phyloP scores from a whole-genome alignment of 2,888 invertebrate species.

The Drosophila fulvimacula region DNA sequence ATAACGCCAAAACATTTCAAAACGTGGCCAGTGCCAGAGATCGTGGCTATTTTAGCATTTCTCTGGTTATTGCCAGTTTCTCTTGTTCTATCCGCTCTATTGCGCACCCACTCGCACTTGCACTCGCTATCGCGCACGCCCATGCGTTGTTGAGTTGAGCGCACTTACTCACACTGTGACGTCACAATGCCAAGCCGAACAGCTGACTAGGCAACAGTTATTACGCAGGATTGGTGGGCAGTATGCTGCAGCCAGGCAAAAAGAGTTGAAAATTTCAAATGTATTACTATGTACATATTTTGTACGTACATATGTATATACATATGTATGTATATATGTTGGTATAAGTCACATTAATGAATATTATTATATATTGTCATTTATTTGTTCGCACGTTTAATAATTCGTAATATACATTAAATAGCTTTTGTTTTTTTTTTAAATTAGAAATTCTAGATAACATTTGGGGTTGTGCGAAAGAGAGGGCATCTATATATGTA shows the following conservation, averaged over 20 bases:
- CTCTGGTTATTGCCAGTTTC: conserved; percentile 73
- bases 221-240: not conserved
- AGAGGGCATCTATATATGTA: conserved; percentile 1
- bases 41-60: conserved; percentile 61
- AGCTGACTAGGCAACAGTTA: conserved; percentile 28
- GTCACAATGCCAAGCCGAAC: conserved; percentile 22
- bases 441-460: conserved; percentile 4
- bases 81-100: conserved; percentile 40
- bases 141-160: not conserved
- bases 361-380: no score
- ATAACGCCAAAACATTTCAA: conserved; percentile 71
- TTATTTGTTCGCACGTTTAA: no score
- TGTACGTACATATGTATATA: no score
- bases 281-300: no score
- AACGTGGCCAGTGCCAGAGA: conserved; percentile 49
- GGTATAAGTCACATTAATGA: no score
- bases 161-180: conserved; percentile 17
- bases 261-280: not conserved
- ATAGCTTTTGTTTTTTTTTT: no score
- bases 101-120: conserved; percentile 15
- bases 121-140: no score
- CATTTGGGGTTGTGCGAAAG: not conserved
- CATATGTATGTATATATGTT: no score
- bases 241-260: conserved; percentile 14
- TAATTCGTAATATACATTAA: no score